Conservation (phyloP, 2,797 vertebrate species). For the Danio tinwini region DNA sequence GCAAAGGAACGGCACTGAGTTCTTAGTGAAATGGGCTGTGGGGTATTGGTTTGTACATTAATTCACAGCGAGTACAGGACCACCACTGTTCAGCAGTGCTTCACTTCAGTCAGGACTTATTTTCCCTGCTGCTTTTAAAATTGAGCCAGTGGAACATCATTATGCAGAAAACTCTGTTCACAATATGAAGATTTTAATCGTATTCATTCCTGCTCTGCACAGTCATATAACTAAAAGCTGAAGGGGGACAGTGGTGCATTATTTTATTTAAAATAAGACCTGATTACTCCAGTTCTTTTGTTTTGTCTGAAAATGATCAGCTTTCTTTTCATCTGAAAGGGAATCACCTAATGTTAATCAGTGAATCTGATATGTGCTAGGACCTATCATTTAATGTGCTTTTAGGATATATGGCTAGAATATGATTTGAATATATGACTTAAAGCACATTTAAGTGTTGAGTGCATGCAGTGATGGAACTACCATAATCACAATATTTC, state of each 20-base stretch:
- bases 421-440: not conserved
- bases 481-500: too few relatives aligned
- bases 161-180: not conserved
- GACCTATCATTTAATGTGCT: not conserved
- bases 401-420: not conserved
- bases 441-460: too few relatives aligned
- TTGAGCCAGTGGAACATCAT: not conserved
- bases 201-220: not conserved
- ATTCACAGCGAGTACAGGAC: not conserved
- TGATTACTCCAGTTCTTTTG: not conserved
- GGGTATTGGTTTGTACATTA: conserved; percentile 20
- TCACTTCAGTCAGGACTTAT: conserved; percentile 1
- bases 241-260: not conserved
- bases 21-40: conserved; percentile 12
- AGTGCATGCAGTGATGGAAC: too few relatives aligned
- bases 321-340: not conserved
- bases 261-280: not conserved
- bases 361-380: not conserved
- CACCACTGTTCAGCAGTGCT: not conserved
- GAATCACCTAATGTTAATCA: not conserved
- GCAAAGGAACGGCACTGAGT: conserved; percentile 9
- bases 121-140: conserved; percentile 14
- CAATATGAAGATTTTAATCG: not conserved
- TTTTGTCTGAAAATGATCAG: not conserved
- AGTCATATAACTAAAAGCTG: not conserved